Conservation (phyloP, 2,888 invertebrate genomes). For the Thelaira solivaga region DNA sequence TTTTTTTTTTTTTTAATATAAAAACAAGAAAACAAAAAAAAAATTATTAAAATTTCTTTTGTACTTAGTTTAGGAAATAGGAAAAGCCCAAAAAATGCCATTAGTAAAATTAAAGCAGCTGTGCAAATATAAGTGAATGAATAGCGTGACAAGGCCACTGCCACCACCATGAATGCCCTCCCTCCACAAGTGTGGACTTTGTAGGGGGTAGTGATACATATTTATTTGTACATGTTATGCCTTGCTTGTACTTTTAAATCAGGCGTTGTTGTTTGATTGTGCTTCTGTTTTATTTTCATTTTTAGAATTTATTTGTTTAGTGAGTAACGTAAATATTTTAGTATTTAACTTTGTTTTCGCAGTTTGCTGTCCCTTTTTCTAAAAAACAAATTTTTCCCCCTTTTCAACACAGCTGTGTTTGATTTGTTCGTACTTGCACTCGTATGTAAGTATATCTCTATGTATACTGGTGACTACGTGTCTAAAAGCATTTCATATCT, state of each 20-base stretch:
- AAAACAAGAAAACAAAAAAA: not conserved
- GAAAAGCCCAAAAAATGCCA: constrained; percentile 45
- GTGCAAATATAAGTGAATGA: constrained; percentile 54
- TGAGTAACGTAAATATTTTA: constrained; percentile 53
- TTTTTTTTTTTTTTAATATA: not conserved
- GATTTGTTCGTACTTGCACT: constrained; percentile 21
- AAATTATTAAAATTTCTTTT: constrained; percentile 8
- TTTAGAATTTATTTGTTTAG: constrained; percentile 49
- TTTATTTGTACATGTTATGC: not conserved
- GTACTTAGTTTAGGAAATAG: constrained; percentile 30
- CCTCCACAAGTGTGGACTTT: not conserved
- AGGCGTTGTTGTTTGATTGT: not conserved
- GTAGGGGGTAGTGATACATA: constrained; percentile 22
- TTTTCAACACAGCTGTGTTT: constrained; percentile 56
- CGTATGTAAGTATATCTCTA: constrained; percentile 23
- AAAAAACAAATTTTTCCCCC: constrained; percentile 10
- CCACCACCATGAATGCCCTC: not conserved
- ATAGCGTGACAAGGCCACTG: constrained; percentile 49
- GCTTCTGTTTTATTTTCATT: constrained; percentile 33
- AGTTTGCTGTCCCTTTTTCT: constrained; percentile 1
- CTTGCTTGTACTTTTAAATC: constrained; percentile 27
- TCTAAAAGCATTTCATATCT: constrained; percentile 58
- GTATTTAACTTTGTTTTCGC: constrained; percentile 43
- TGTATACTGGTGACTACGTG: constrained; percentile 58
- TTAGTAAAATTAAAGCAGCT: constrained; percentile 59